Evolutionary conservation across 2,888 invertebrate species (phyloP), one percentile per base, ranked within the genome.

Genomic region (Eulithis testata): DNA sequence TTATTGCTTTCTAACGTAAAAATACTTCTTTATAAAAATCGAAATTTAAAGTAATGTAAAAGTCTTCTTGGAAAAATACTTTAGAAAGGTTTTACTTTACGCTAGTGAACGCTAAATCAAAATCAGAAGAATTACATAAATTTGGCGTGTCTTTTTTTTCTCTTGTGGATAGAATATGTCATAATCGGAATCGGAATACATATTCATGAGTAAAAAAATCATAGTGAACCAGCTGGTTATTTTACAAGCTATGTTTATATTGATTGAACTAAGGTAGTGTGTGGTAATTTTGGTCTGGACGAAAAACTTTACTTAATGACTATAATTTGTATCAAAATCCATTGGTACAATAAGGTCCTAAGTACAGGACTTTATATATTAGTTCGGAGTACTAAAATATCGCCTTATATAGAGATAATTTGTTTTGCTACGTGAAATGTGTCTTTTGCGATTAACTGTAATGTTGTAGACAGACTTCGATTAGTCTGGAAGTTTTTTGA

Each of bases 291-390:
- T 44, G 31, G 11, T 7, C 43, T 66, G 50, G 56, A 67, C 62
- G 59, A 52, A 65, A 65, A 68, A 65, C 52, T 54, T 68, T 54
- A 57, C 45, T 11, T 66, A 70, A 71, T 69, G 63, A 43, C 69
- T 51, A 61, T 63, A 61, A 68, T 65, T 58, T 62, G 50, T 68
- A 61, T 62, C 50, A 37, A 45, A 49, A 49, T 63, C 60, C 52
- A 60, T 65, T 61, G 59, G 53, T 63, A n/a, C n/a, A 54, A 27
- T 58, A 31, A 21, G 55, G 36, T 55, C 12, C 47, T 11, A 49
- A 50, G 55, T 14, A 50, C 27, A 6, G 6, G 31, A 31, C 11
- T 11, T 53, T 50, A 43, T 14, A 56, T 43, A 52, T 55, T 37
- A 52, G 50, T 56, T 57, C n/a, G n/a, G 6, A 47, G 50, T 49